phyloP scores from a whole-genome alignment of 2,113 vertebrate species.

The Anoplopoma fimbria region DNA sequence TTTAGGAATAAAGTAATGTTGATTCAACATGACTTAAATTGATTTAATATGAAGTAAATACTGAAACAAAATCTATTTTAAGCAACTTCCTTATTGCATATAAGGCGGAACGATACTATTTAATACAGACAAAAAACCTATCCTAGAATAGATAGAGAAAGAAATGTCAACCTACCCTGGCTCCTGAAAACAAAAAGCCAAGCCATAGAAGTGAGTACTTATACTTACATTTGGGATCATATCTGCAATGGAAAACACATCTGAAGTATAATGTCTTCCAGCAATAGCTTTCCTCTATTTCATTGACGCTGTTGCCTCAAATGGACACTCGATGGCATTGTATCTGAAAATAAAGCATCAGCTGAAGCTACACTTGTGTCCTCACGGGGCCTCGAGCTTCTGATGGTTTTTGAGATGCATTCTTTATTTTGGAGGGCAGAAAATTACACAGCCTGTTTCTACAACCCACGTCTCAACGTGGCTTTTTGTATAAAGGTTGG shows the following conservation, averaged over 20 bases:
- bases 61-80: not conserved
- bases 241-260: not conserved
- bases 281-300: not conserved
- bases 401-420: slow-evolving; percentile 41
- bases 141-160: not conserved
- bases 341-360: slow-evolving; percentile 25
- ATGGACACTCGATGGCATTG: slow-evolving; percentile 9
- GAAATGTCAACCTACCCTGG: no score
- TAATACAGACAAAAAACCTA: not conserved
- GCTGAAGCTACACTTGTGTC: slow-evolving; percentile 15
- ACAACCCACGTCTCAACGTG: slow-evolving; percentile 53
- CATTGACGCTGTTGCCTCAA: not conserved
- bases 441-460: slow-evolving; percentile 55
- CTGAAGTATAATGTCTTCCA: not conserved
- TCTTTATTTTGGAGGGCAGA: slow-evolving; percentile 53
- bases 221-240: not conserved
- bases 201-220: not conserved
- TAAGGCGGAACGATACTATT: not conserved
- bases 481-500: slow-evolving; percentile 62
- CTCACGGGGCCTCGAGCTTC: not conserved
- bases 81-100: not conserved
- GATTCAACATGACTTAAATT: no score
- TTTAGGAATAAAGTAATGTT: not conserved
- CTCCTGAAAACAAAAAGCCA: not conserved
- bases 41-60: not conserved